Evolutionary conservation across 2,797 vertebrate genomes (phyloP), one percentile per base, ranked within the genome.

Genomic region (Rhinoraja longicauda): DNA sequence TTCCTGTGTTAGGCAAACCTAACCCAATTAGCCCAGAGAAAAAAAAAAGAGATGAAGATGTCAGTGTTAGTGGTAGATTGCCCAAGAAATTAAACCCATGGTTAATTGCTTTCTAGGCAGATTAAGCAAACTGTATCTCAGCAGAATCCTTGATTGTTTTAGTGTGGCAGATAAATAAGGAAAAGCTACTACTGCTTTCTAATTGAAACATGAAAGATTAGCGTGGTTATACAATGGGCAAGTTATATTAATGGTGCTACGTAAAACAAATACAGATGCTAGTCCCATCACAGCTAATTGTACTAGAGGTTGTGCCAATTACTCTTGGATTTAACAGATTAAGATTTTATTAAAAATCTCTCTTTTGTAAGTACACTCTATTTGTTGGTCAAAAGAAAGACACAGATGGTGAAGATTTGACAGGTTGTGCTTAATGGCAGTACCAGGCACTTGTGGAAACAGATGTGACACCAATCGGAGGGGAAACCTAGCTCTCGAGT

Each of bases 1-100:
- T 53, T 92, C 26, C 32, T 26, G 70, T 53, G 70, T 92, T 75
- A 53, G 90, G 67, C 90, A 73, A 92, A 75, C 90, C 90, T 91
- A 91, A 91, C 70, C 90, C 70, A 92, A 92, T 92, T 92, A 92
- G 67, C 64, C 70, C 12, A 53, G 90, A 92, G 75, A 73, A 70
- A 75, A 73, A 75, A 73, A 70, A 75, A 73, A 75, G 90, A 73
- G 70, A 53, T 92, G 90, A 75, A 91, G 45, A 92, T 92, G 67
- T 92, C 90, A 92, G 90, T 39, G 45, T 92, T 92, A 53, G 90
- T 75, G 67, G 72, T 92, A 57, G 90, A 73, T 92, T 92, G 90
- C 36, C 26, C 90, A 92, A 90, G 88, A 90, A 92, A 92, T 92
- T 92, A 92, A 92, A 73, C 67, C 70, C 90, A 92, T 73, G 39